These are phyloP conservation scores for Poecilia latipinna DNA, from an alignment of 2,113 vertebrate species.

Conservation along the genomic window DNA sequence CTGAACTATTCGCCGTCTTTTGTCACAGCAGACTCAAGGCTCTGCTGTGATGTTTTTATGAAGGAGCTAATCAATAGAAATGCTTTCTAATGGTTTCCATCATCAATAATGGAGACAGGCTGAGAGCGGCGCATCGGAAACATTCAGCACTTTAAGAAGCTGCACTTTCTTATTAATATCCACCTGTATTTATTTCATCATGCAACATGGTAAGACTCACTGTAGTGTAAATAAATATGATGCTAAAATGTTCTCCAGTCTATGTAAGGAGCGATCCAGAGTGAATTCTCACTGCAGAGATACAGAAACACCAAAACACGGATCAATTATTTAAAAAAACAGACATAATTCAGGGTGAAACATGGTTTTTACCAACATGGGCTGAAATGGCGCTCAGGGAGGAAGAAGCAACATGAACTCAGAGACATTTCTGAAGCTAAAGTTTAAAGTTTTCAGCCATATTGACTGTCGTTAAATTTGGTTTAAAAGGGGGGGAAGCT, in stretches of 20 bases:
- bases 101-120: slow-evolving; percentile 72
- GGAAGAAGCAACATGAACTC: neutral
- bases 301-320: neutral
- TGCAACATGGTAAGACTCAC: neutral
- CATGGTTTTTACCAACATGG: too few species aligned
- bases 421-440: too few species aligned
- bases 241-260: neutral
- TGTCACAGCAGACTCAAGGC: slow-evolving; percentile 18
- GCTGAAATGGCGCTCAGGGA: neutral
- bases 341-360: neutral
- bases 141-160: slow-evolving; percentile 22
- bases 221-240: neutral
- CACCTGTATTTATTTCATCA: slow-evolving; percentile 32
- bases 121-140: slow-evolving; percentile 21
- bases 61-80: slow-evolving; percentile 60
- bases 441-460: too few species aligned
- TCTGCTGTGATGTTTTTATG: slow-evolving; percentile 24
- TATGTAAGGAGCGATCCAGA: neutral
- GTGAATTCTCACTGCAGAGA: neutral
- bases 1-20: neutral
- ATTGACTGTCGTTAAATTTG: neutral
- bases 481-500: neutral
- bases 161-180: slow-evolving; percentile 27
- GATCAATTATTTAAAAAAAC: neutral
- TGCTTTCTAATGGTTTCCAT: slow-evolving; percentile 65